phyloP scores from a whole-genome alignment of 2,797 vertebrate species.

The Diplodus sargus region DNA sequence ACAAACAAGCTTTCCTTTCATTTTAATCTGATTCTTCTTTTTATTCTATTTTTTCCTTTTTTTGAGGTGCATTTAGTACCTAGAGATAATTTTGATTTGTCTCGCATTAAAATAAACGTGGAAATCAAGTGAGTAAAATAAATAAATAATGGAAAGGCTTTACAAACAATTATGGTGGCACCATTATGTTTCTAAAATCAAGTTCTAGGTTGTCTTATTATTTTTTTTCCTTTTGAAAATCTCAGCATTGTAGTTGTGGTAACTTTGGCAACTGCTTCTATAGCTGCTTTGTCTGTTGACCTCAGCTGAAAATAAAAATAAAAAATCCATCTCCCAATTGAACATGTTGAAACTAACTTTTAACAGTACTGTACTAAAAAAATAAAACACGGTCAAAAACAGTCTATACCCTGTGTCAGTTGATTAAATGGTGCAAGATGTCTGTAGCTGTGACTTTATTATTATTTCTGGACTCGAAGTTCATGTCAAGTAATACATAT shows the following conservation, averaged over 20 bases:
- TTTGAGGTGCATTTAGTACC: conserved; percentile 79
- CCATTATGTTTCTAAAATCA: conserved; percentile 72
- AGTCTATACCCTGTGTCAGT: conserved; percentile 56
- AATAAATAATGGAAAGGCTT: conserved; percentile 67
- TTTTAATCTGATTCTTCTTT: conserved; percentile 79
- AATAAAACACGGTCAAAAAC: conserved; percentile 83
- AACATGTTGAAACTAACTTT: conserved; percentile 87
- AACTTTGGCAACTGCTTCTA: conserved; percentile 84
- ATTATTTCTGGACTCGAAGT: neutral
- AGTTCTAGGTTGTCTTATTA: conserved; percentile 71
- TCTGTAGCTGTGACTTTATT: neutral
- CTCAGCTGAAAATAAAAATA: conserved; percentile 73
- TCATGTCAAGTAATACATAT: neutral
- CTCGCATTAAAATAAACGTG: conserved; percentile 69
- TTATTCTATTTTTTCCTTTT: conserved; percentile 55
- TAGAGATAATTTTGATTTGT: conserved; percentile 76
- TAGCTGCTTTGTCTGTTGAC: conserved; percentile 84
- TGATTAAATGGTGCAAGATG: conserved; percentile 51
- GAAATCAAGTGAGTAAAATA: conserved; percentile 62
- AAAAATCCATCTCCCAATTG: conserved; percentile 81
- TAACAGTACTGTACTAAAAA: conserved; percentile 88
- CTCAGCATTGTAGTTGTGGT: conserved; percentile 85
- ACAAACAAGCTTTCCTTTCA: conserved; percentile 71
- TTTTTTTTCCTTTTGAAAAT: conserved; percentile 72
- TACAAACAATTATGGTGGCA: conserved; percentile 71